Conservation (phyloP, 2,888 invertebrate species). For the Polymixis lichenea region DNA sequence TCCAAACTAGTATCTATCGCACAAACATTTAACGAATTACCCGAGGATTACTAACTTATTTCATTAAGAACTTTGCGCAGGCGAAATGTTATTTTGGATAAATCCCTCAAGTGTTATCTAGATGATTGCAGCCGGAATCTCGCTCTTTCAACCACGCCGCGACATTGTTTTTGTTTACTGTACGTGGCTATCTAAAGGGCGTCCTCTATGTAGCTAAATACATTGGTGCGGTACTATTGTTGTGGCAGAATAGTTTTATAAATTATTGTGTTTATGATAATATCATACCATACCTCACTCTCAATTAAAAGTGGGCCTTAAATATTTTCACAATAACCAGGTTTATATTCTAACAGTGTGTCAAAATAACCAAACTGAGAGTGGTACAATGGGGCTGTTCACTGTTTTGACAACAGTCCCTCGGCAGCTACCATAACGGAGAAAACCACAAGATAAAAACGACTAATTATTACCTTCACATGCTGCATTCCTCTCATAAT, state of each 20-base stretch:
- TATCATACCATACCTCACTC: not conserved
- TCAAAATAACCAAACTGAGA: not conserved
- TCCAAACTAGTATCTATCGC: conserved; percentile 78
- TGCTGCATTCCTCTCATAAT: conserved; percentile 3
- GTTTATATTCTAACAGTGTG: not conserved
- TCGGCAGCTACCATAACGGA: too few relatives aligned
- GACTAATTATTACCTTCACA: not conserved
- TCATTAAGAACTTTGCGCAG: conserved; percentile 85
- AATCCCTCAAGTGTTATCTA: conserved; percentile 82
- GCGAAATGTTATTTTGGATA: conserved; percentile 84
- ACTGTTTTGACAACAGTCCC: not conserved
- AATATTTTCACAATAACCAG: not conserved
- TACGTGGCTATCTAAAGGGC: conserved; percentile 39
- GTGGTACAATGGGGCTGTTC: too few relatives aligned
- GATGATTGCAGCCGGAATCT: conserved; percentile 78
- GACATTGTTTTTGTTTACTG: conserved; percentile 64
- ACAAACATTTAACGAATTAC: conserved; percentile 85
- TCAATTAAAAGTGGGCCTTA: not conserved
- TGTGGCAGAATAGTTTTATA: not conserved
- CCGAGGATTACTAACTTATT: conserved; percentile 86
- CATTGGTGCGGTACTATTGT: not conserved
- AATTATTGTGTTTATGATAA: not conserved
- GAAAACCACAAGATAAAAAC: not conserved
- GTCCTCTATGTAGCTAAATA: conserved; percentile 15
- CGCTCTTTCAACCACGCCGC: conserved; percentile 64